These are phyloP conservation scores for Embidobia sp. DNA, from an alignment of 2,888 invertebrate species.

Conservation along the genomic window DNA sequence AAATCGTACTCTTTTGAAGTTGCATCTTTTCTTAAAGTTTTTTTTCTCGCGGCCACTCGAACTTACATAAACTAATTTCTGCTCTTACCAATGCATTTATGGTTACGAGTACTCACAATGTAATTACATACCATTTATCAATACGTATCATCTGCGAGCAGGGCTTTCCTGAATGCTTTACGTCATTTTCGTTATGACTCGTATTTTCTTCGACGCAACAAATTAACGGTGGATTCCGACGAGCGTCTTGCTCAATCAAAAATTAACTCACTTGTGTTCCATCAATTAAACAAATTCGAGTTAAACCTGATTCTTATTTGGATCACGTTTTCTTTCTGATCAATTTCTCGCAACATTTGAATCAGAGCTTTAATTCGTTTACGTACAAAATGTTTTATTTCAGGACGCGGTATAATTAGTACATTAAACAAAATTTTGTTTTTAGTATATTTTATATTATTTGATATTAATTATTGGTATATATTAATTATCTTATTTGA, in stretches of 20 bases:
- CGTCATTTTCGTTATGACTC: slow-evolving; percentile 52
- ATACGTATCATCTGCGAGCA: slow-evolving; percentile 59
- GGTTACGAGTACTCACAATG: slow-evolving; percentile 58
- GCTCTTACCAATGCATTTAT: slow-evolving; percentile 48
- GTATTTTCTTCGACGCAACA: slow-evolving; percentile 30
- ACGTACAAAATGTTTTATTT: no score
- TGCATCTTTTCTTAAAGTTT: slow-evolving; percentile 25
- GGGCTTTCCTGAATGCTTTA: slow-evolving; percentile 59
- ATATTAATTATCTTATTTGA: no score
- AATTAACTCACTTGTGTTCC: slow-evolving; percentile 47
- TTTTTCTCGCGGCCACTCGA: slow-evolving; percentile 54
- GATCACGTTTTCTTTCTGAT: no score
- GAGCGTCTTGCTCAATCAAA: not conserved
- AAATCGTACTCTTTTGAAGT: no score
- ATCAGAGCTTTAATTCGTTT: no score
- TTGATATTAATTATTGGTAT: no score
- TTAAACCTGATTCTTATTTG: no score
- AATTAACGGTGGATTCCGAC: slow-evolving; percentile 3
- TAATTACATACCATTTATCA: slow-evolving; percentile 61
- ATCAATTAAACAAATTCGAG: slow-evolving; percentile 61
- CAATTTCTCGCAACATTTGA: no score
- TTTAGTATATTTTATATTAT: no score
- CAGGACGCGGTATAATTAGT: no score
- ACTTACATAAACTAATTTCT: slow-evolving; percentile 63
- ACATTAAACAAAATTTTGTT: no score